phyloP scores from a whole-genome alignment of 1,140 invertebrate genomes.

The Mamestra configurata region DNA sequence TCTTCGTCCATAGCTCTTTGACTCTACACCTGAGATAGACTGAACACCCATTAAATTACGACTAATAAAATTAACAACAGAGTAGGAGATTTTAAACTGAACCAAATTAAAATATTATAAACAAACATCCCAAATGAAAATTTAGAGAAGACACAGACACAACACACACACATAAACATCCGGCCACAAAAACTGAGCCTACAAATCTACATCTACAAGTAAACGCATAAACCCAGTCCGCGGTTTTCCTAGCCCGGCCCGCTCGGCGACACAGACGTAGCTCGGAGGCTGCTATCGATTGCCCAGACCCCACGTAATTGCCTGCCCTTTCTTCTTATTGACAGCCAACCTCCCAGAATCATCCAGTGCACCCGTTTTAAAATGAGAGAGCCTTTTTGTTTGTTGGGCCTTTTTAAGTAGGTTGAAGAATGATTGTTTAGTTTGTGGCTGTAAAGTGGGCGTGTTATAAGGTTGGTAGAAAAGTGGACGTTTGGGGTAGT shows the following conservation, averaged over 20 bases:
- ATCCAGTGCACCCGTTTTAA: conserved; percentile 51
- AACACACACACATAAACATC: background rate
- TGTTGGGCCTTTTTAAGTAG: conserved; percentile 14
- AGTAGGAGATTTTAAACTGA: no score
- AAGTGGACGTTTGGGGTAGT: background rate
- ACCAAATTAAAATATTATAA: background rate
- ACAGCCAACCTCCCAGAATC: conserved; percentile 56
- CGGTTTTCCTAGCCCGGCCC: conserved; percentile 10
- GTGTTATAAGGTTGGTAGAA: background rate
- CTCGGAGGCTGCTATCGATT: conserved; percentile 64
- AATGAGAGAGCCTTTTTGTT: conserved; percentile 48
- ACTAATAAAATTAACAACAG: no score
- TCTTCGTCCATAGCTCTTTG: no score
- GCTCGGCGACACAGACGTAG: conserved; percentile 50
- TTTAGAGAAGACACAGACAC: background rate
- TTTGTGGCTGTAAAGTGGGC: background rate
- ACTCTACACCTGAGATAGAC: no score
- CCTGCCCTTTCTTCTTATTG: conserved; percentile 70
- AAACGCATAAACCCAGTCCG: background rate
- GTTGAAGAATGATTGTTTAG: background rate
- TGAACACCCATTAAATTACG: no score
- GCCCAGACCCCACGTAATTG: conserved; percentile 65
- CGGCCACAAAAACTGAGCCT: background rate
- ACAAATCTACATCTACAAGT: background rate
- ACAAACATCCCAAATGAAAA: background rate